Base-by-base conservation (phyloP, 2,888 invertebrate genomes). In the Agapostemon virescens region DNA sequence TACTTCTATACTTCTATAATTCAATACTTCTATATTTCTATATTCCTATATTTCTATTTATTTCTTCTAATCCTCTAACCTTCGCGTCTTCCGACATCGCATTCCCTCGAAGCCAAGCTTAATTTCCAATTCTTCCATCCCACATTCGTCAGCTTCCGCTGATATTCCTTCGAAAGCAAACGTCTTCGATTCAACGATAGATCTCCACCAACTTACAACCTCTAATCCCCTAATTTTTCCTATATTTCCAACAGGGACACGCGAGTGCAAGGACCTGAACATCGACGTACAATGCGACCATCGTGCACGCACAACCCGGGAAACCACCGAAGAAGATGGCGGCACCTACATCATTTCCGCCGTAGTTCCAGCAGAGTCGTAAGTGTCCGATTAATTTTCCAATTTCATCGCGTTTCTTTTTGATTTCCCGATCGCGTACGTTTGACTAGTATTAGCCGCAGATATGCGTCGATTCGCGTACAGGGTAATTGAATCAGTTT, bases 201-300 rank as follows among this genome's bases (percentile, higher is more conserved):
- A 38, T 11, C 38, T 9, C 11, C 11, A 38, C 9, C 11, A 38
- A 9, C 38, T 38, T 0, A 38, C 11, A 33, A 5, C 33, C 33
- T 33, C 33, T 33, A 5, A 33, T 33, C 33, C 2, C 11, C 11
- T 9, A 20, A 20, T 20, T 17, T 20, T 45, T 2, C n/a, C n/a
- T n/a, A n/a, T n/a, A n/a, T n/a, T 6, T 7, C 7, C 11, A 20
- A n/a, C 81, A 95, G 95, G 95, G 88, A 95, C 95, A 38, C 95
- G 97, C 66, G 97, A 98, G 91, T 98, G 98, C 91, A 97, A 97
- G 90, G 97, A 98, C 90, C 93, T 98, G 72, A 96, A 97, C 88
- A 98, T 98, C 87, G 97, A 97, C 90, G 97, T 98, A 4, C 97
- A 97, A 92, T 98, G 98, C 90, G 97, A 97, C 90, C 97, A 97